These are phyloP conservation scores for Pectinophora gossypiella DNA, from an alignment of 1,140 invertebrate genomes.

Conservation along the genomic window DNA sequence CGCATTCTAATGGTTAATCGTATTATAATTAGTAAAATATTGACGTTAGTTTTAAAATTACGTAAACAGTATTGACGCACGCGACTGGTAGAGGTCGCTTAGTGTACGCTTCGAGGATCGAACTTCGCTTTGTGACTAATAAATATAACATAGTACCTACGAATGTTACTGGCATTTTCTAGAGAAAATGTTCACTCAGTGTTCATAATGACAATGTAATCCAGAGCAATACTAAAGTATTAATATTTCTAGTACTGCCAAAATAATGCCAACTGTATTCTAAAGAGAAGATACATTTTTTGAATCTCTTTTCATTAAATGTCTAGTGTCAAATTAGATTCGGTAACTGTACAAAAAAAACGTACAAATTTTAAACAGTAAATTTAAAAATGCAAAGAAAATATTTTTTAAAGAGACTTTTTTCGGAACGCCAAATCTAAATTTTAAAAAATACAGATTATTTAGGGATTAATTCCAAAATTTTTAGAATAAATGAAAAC, in stretches of 20 bases:
- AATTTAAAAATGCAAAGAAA: constrained; percentile 60
- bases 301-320: constrained; percentile 62
- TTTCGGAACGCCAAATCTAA: constrained; percentile 73
- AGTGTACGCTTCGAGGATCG: constrained; percentile 53
- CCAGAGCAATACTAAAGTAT: constrained; percentile 74
- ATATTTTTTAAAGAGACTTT: constrained; percentile 72
- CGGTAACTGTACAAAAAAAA: constrained; percentile 70
- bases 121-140: constrained; percentile 39
- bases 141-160: constrained; percentile 17
- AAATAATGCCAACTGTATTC: constrained; percentile 72
- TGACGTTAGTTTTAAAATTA: constrained; percentile 66
- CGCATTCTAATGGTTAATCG: constrained; percentile 59
- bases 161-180: constrained; percentile 32
- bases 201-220: constrained; percentile 73
- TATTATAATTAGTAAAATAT: constrained; percentile 73
- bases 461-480: constrained; percentile 65
- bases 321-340: constrained; percentile 75
- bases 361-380: constrained; percentile 74
- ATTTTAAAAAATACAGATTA: constrained; percentile 67
- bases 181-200: constrained; percentile 51
- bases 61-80: constrained; percentile 67
- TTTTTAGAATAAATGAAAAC: constrained; percentile 52
- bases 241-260: constrained; percentile 74
- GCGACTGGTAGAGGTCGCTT: constrained; percentile 38
- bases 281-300: constrained; percentile 59